Evolutionary conservation across 2,888 invertebrate genomes (phyloP), one percentile per base, ranked within the genome.

Genomic region (Chalcosyrphus nemorum): DNA sequence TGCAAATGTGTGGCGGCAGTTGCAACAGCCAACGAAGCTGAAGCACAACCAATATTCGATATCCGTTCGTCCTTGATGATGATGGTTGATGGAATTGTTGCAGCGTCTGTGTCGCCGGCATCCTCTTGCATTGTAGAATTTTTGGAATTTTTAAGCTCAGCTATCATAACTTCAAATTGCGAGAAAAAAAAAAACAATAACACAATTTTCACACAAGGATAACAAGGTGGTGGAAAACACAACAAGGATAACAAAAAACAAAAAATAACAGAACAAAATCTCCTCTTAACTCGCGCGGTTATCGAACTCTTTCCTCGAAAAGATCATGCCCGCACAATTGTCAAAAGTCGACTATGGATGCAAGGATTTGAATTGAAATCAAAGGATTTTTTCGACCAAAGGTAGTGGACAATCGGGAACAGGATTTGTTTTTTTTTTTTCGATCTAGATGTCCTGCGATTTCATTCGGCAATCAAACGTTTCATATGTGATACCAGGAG

Each of bases 271-370:
- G 47, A 75, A 68, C 43, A 68, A 70, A 80, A 70, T 84, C 72
- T 80, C 66, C 81, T 82, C 56, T 82, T 61, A 82, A 78, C 82
- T 19, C 57, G 70, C 74, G 45, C 74, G 74, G 52, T 35, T 57
- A 65, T 65, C 50, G 52, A 84, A 65, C 57, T 84, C 54, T 13
- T 41, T 77, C 35, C 61, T 52, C 43, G 65, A 57, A 38, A 84
- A 75, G 84, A 84, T 84, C 84, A 84, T 84, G 68, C 78, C 84
- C 78, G 84, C 70, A 80, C 84, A 84, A 19, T 84, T 80, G 80
- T 84, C 84, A 84, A 84, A 84, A 84, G 80, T 80, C 84, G 84
- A 84, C 84, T 84, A 84, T 56, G 52, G 66, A 66, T 50, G 76
- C 61, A 35, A 75, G 61, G 63, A 74, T 74, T 52, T 9, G n/a